A percentile compares a stretch with the other conserved stretches of the same genome.
These are phyloP conservation scores for Nymphalis urticae DNA, from an alignment of 2,888 invertebrate genomes.

Conservation along the genomic window DNA sequence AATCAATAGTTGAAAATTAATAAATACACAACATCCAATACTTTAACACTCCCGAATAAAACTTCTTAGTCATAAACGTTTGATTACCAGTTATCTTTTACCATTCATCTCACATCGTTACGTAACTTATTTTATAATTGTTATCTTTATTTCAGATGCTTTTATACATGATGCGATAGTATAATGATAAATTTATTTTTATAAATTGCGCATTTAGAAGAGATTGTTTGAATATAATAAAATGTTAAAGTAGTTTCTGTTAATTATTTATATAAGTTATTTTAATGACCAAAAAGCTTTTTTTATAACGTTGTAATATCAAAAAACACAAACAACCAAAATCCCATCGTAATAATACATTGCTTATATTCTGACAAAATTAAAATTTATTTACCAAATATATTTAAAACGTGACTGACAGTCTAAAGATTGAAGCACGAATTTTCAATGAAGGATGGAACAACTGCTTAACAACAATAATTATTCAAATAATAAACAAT, in stretches of 20 bases:
- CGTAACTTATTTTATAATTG: not conserved
- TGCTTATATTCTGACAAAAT: slow-evolving; percentile 21
- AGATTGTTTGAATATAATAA: no score
- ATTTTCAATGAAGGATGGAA: slow-evolving; percentile 36
- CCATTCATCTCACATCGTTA: not conserved
- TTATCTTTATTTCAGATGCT: no score
- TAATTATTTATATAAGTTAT: no score
- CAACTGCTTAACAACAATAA: slow-evolving; percentile 28
- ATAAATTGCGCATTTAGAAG: no score
- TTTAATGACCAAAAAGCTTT: no score
- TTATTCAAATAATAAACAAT: slow-evolving; percentile 28
- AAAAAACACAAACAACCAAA: not conserved
- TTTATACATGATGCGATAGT: no score
- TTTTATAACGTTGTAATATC: no score
- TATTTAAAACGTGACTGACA: slow-evolving; percentile 38
- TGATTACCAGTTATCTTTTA: not conserved
- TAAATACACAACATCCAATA: not conserved
- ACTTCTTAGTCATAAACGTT: not conserved
- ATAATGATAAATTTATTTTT: no score
- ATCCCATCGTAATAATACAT: not conserved
- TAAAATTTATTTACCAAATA: slow-evolving; percentile 30
- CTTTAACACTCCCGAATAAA: not conserved
- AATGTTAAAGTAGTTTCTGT: no score
- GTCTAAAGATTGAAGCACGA: slow-evolving; percentile 36
- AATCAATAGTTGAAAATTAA: not conserved